Conservation (phyloP, 2,113 vertebrate species). For the Etheostoma spectabile region DNA sequence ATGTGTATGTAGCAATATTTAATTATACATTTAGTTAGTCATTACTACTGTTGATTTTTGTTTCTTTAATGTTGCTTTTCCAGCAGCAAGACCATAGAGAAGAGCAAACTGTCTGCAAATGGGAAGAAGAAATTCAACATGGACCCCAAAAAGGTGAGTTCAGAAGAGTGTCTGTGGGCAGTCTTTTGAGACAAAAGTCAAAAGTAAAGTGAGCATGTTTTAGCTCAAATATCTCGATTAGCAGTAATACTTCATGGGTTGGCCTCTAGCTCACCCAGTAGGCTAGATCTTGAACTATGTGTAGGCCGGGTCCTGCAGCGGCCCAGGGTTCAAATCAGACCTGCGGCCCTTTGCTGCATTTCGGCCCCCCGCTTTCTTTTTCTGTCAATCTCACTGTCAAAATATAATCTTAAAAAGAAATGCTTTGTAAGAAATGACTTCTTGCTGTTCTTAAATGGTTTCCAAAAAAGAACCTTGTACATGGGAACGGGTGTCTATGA, state of each 20-base stretch:
- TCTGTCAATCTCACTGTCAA: no score
- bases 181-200: background rate
- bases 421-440: background rate
- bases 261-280: no score
- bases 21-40: no score
- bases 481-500: background rate
- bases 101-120: conserved; percentile 83
- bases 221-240: background rate
- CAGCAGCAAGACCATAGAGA: conserved; percentile 85
- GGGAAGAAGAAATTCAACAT: conserved; percentile 96
- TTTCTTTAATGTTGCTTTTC: background rate
- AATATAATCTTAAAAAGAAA: no score
- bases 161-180: background rate
- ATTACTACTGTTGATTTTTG: background rate
- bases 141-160: conserved; percentile 91
- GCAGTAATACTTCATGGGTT: no score
- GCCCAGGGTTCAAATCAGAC: no score
- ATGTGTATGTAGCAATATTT: background rate
- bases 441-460: background rate
- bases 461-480: background rate
- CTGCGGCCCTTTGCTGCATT: no score
- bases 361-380: no score
- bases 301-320: no score
- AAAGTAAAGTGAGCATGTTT: background rate
- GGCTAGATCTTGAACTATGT: no score